phyloP scores from a whole-genome alignment of 2,888 invertebrate genomes.

The Boloria euphrosyne region DNA sequence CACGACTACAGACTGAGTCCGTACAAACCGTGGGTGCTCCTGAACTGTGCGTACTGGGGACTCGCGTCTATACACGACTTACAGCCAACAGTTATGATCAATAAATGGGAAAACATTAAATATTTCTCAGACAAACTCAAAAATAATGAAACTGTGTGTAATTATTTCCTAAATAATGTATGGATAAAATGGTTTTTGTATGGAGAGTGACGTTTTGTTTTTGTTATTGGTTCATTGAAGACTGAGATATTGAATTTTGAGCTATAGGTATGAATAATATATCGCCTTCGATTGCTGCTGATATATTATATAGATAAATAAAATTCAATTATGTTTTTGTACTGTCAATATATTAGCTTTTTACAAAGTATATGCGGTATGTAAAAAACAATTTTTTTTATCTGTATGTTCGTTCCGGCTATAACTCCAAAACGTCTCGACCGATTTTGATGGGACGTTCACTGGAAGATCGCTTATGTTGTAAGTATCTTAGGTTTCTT shows the following conservation, averaged over 20 bases:
- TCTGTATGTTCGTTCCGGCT: too few species aligned
- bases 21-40: constrained; percentile 49
- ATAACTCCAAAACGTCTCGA: too few species aligned
- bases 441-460: too few species aligned
- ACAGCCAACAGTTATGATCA: constrained; percentile 49
- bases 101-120: constrained; percentile 52
- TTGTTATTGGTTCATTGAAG: background rate
- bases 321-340: too few species aligned
- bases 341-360: too few species aligned
- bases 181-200: constrained; percentile 51
- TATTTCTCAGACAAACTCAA: constrained; percentile 38
- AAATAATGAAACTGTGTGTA: constrained; percentile 44
- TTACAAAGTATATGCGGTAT: too few species aligned
- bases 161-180: constrained; percentile 45
- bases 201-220: constrained; percentile 27
- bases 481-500: too few species aligned
- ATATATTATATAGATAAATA: too few species aligned
- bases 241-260: background rate
- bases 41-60: constrained; percentile 57
- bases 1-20: constrained; percentile 81
- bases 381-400: too few species aligned
- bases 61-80: constrained; percentile 58
- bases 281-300: too few species aligned
- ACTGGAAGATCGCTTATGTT: too few species aligned
- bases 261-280: too few species aligned